Conservation (phyloP, 2,113 vertebrate genomes). For the Equus quagga region DNA sequence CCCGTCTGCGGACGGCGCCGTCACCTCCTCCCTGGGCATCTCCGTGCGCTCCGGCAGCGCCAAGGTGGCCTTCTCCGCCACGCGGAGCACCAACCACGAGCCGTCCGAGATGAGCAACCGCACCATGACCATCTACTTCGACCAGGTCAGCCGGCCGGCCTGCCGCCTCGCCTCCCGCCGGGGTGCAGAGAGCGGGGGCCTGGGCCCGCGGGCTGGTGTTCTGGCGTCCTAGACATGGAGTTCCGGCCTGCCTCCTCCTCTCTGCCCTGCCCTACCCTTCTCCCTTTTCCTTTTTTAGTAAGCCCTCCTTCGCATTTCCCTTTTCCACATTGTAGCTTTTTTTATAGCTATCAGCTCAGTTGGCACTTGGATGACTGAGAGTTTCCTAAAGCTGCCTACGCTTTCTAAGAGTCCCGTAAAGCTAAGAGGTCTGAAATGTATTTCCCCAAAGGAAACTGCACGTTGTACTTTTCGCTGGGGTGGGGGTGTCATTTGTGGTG, state of each 20-base stretch:
- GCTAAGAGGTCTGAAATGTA: not conserved
- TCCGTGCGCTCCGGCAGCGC: constrained; percentile 97
- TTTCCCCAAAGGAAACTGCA: not conserved
- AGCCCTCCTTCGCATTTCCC: not conserved
- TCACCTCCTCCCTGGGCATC: constrained; percentile 98
- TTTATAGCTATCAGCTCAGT: not conserved
- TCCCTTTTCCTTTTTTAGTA: rapidly evolving
- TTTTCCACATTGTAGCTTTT: rapidly evolving
- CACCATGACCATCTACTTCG: constrained; percentile 99
- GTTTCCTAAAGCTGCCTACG: not conserved
- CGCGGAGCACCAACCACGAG: constrained; percentile 97
- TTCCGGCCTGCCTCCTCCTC: not conserved
- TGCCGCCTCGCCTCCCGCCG: not conserved
- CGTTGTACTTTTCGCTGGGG: rapidly evolving
- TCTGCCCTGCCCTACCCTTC: no score
- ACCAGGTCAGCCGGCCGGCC: constrained; percentile 92
- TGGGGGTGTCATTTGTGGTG: not conserved
- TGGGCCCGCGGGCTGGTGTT: not conserved
- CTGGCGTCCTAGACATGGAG: no score
- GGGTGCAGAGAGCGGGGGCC: not conserved
- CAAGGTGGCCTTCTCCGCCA: constrained; percentile 98
- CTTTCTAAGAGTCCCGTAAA: not conserved
- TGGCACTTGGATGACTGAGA: not conserved
- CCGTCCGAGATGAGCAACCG: constrained; percentile 99
- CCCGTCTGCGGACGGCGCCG: constrained; percentile 96